phyloP scores from a whole-genome alignment of 2,888 invertebrate genomes.

The Lithophane socia region DNA sequence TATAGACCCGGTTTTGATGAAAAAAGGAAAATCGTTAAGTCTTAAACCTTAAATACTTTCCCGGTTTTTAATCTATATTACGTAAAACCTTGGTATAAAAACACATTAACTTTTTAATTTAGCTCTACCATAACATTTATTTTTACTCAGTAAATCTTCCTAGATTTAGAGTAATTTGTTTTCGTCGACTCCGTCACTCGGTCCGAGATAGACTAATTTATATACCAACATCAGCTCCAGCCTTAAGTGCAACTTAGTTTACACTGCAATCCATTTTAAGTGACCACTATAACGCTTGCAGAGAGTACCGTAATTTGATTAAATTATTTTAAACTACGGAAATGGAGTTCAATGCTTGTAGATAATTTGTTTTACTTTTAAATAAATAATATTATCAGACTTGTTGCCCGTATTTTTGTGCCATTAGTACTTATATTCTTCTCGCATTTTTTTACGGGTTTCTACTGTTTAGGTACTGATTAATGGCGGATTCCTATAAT shows the following conservation, averaged over 20 bases:
- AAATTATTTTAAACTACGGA: constrained; percentile 67
- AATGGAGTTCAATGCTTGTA: constrained; percentile 59
- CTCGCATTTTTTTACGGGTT: background rate
- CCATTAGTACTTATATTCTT: background rate
- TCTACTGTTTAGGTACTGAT: background rate
- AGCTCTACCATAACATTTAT: constrained; percentile 7
- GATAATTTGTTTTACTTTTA: constrained; percentile 27
- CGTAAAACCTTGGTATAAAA: constrained; percentile 13
- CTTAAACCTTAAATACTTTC: constrained; percentile 8
- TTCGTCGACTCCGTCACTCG: constrained; percentile 38
- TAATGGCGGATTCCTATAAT: too few relatives aligned
- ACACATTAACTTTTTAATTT: constrained; percentile 35
- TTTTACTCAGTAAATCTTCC: background rate
- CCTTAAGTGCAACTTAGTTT: constrained; percentile 65
- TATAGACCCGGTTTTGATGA: too few relatives aligned
- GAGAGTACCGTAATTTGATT: constrained; percentile 66
- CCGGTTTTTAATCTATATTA: constrained; percentile 13
- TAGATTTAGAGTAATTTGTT: constrained; percentile 38
- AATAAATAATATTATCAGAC: background rate
- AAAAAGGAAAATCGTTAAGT: too few relatives aligned
- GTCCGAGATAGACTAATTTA: constrained; percentile 56
- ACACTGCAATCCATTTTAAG: constrained; percentile 72
- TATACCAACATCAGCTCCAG: constrained; percentile 46
- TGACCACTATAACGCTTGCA: constrained; percentile 60
- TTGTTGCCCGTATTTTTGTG: background rate